A percentile compares a stretch with the other conserved stretches of the same genome.
Evolutionary conservation across 2,797 vertebrate species (phyloP).

Genomic region (Acomys russatus): DNA sequence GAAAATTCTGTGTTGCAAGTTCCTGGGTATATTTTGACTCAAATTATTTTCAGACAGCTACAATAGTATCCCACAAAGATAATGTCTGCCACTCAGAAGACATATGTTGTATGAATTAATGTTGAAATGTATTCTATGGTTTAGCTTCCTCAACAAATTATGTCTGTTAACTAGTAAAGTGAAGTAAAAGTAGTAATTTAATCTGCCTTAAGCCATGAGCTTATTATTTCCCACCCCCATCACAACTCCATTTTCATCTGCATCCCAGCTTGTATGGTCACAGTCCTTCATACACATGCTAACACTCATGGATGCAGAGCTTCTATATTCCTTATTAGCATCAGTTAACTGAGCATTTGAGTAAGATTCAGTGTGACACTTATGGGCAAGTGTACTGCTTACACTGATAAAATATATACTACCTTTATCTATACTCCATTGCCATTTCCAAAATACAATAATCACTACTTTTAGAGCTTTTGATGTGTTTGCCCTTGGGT

Average conservation of each 20-base stretch:
- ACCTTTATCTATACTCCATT: not conserved
- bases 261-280: not conserved
- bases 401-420: not conserved
- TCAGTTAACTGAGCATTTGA: not conserved
- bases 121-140: not conserved
- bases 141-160: not conserved
- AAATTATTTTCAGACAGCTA: not conserved
- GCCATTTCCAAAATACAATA: not conserved
- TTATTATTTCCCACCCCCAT: not conserved
- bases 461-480: not conserved
- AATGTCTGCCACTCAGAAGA: not conserved
- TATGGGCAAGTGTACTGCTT: not conserved
- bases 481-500: slow-evolving; percentile 19
- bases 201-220: not conserved
- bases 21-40: not conserved
- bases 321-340: not conserved
- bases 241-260: not conserved
- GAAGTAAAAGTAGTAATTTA: not conserved
- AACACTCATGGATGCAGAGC: not conserved
- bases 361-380: not conserved
- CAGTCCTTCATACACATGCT: not conserved
- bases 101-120: not conserved
- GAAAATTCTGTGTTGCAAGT: not conserved
- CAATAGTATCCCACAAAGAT: not conserved
- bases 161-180: not conserved